These are phyloP conservation scores for Drosophila nannoptera DNA, from an alignment of 1,140 invertebrate genomes.

Conservation along the genomic window DNA sequence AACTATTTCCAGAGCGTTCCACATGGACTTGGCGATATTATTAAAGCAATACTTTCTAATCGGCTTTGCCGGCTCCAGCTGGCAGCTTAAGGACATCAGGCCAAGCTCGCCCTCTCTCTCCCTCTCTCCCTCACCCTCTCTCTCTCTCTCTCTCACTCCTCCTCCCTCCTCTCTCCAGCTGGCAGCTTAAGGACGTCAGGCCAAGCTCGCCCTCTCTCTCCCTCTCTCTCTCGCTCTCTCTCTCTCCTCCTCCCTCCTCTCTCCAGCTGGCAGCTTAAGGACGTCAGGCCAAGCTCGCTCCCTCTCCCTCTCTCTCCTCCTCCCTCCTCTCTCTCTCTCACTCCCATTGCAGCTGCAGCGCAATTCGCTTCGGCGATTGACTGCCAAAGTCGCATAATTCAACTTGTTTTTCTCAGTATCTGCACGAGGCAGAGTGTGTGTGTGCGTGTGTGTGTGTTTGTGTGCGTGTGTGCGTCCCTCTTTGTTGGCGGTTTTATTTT, in stretches of 20 bases:
- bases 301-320: neutral
- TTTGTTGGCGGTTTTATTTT: slow-evolving; percentile 57
- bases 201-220: too few relatives aligned
- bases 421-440: neutral
- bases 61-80: neutral
- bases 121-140: too few relatives aligned
- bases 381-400: slow-evolving; percentile 74
- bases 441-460: slow-evolving; percentile 8
- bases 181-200: too few relatives aligned
- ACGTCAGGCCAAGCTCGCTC: too few relatives aligned
- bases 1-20: neutral
- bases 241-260: slow-evolving; percentile 7
- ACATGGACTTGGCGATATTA: slow-evolving; percentile 1
- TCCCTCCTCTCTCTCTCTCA: neutral
- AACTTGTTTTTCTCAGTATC: slow-evolving; percentile 55
- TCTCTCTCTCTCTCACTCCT: too few relatives aligned
- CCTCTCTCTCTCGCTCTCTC: neutral
- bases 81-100: too few relatives aligned
- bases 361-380: slow-evolving; percentile 52
- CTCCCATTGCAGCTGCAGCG: slow-evolving; percentile 16
- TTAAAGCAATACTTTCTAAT: slow-evolving; percentile 19
- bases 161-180: neutral
- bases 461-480: slow-evolving; percentile 10
- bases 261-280: too few relatives aligned
- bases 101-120: too few relatives aligned